A percentile compares a stretch with the other conserved stretches of the same genome.
These are phyloP conservation scores for Agrochola lota DNA, from an alignment of 2,888 invertebrate species.

Conservation along the genomic window DNA sequence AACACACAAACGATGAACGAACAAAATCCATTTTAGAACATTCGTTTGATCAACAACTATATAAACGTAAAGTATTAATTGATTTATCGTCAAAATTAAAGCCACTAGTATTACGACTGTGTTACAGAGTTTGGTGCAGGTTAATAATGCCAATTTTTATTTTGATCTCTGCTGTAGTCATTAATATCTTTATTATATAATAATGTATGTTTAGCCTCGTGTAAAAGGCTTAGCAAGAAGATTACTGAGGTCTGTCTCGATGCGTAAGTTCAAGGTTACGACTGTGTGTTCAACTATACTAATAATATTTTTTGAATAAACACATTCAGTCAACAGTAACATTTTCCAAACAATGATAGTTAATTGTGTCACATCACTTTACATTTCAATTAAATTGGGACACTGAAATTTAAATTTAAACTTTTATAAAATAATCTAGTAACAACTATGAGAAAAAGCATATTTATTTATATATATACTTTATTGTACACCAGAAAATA, in stretches of 20 bases:
- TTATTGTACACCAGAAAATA: too few species aligned
- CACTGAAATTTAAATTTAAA: too few species aligned
- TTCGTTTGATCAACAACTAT: background rate
- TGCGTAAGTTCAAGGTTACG: conserved; percentile 5
- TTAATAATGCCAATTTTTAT: background rate
- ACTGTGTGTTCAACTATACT: background rate
- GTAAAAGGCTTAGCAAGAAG: background rate
- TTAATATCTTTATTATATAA: background rate
- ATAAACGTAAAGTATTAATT: background rate
- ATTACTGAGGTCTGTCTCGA: background rate
- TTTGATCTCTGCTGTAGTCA: background rate
- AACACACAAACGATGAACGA: background rate
- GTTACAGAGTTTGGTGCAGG: background rate
- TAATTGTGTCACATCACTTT: too few species aligned
- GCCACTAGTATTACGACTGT: background rate
- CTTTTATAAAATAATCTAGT: too few species aligned
- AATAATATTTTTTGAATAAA: too few species aligned
- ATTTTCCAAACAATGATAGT: too few species aligned
- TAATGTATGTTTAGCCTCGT: background rate
- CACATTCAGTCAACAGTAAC: too few species aligned
- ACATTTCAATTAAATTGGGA: too few species aligned
- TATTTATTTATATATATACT: too few species aligned
- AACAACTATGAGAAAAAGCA: too few species aligned
- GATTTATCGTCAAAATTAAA: background rate
- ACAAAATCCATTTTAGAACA: background rate